These are phyloP conservation scores for Gadopsis bispinosus DNA, from an alignment of 2,797 vertebrate species.

Conservation along the genomic window DNA sequence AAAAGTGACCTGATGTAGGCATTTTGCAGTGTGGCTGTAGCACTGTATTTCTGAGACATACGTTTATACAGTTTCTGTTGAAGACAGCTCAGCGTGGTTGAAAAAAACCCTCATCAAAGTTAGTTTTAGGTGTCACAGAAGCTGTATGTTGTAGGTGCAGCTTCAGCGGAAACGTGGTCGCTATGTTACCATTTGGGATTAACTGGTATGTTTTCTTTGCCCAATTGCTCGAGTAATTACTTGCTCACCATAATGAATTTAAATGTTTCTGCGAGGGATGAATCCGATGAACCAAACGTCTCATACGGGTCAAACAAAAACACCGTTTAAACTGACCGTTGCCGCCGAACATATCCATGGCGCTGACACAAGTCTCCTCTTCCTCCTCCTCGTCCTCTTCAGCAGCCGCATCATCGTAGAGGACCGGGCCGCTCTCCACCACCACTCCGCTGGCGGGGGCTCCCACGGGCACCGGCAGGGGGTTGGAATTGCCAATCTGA, in stretches of 20 bases:
- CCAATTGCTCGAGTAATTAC: too few relatives aligned
- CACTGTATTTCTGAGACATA: too few relatives aligned
- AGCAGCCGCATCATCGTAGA: conserved; percentile 86
- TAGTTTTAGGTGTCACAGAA: neutral
- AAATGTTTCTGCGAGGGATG: neutral
- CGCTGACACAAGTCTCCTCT: conserved; percentile 93
- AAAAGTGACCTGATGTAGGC: neutral
- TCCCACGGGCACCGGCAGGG: conserved; percentile 26
- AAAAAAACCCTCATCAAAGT: neutral
- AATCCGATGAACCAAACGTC: neutral
- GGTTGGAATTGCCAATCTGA: conserved; percentile 42
- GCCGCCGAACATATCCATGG: conserved; percentile 91
- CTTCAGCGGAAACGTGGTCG: too few relatives aligned
- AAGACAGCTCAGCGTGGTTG: neutral
- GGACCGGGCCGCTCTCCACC: conserved; percentile 94
- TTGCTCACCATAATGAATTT: too few relatives aligned
- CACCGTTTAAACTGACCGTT: conserved; percentile 81
- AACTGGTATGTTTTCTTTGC: neutral
- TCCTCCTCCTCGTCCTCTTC: conserved; percentile 94
- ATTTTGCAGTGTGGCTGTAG: too few relatives aligned
- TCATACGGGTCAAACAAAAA: neutral
- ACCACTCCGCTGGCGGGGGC: conserved; percentile 71
- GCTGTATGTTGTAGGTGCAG: neutral
- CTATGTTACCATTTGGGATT: neutral
- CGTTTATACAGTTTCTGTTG: neutral